Conservation (phyloP, 1,140 invertebrate genomes). For the Ostrea denselamellosa region DNA sequence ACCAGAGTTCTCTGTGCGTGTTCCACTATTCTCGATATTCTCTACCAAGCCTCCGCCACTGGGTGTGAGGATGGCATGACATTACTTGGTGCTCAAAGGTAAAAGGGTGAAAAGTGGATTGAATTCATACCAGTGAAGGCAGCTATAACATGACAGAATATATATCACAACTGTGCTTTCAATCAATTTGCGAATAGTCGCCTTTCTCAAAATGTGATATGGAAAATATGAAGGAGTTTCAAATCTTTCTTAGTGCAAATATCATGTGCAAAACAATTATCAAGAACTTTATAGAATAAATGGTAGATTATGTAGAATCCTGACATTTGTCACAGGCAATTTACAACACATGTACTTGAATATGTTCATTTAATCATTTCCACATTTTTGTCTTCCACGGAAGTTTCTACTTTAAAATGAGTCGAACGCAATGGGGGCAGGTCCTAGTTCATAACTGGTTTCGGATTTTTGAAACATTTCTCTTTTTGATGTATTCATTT, state of each 20-base stretch:
- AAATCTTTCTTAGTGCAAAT: constrained; percentile 30
- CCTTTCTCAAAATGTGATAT: constrained; percentile 45
- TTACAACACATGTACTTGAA: background rate
- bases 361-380: constrained; percentile 22
- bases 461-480: constrained; percentile 21
- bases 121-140: constrained; percentile 30
- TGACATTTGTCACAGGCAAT: constrained; percentile 27
- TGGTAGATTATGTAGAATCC: constrained; percentile 4
- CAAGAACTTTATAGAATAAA: constrained; percentile 18
- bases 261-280: background rate
- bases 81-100: constrained; percentile 31
- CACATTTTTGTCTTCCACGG: constrained; percentile 24
- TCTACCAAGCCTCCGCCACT: background rate
- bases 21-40: background rate
- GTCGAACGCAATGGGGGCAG: constrained; percentile 7
- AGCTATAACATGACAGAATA: constrained; percentile 30
- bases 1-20: background rate
- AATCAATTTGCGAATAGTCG: constrained; percentile 36
- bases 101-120: constrained; percentile 26
- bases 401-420: constrained; percentile 25
- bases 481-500: constrained; percentile 16
- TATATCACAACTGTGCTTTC: constrained; percentile 4
- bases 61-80: background rate
- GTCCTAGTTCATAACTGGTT: background rate
- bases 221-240: constrained; percentile 38